These are phyloP conservation scores for Tachina fera DNA, from an alignment of 2,888 invertebrate genomes.

Conservation along the genomic window DNA sequence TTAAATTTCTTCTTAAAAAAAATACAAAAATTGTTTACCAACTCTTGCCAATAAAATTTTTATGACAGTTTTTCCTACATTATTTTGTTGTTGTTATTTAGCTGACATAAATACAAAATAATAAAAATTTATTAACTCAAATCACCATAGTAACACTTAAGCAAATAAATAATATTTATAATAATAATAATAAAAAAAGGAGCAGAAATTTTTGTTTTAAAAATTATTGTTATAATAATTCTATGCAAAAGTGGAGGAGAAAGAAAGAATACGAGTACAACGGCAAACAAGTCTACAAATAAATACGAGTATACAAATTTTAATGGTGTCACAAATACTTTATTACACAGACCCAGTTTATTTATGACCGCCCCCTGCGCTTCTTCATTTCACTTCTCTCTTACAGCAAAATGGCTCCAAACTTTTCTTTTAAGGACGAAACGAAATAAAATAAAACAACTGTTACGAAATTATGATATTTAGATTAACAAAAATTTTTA, in stretches of 20 bases:
- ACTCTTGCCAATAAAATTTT: conserved; percentile 32
- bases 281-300: conserved; percentile 37
- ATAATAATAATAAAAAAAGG: neutral
- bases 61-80: conserved; percentile 43
- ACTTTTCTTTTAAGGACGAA: neutral
- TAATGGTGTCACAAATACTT: conserved; percentile 71
- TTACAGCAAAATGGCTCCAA: neutral
- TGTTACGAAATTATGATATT: conserved; percentile 50
- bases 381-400: neutral
- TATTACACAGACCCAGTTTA: conserved; percentile 70
- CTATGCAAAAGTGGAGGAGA: conserved; percentile 13
- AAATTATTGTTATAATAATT: conserved; percentile 45
- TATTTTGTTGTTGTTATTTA: conserved; percentile 59
- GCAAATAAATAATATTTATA: conserved; percentile 58
- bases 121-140: conserved; percentile 70
- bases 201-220: conserved; percentile 22
- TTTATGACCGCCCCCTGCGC: conserved; percentile 16
- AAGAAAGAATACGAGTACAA: neutral
- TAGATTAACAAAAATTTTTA: conserved; percentile 5
- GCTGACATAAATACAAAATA: conserved; percentile 68
- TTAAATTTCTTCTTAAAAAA: no score
- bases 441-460: neutral
- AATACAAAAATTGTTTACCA: neutral
- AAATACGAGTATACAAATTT: conserved; percentile 68
- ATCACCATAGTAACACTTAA: conserved; percentile 66